Evolutionary conservation across 1,140 invertebrate genomes (phyloP), one percentile per base, ranked within the genome.

Genomic region (Aphelenchoides fujianensis): DNA sequence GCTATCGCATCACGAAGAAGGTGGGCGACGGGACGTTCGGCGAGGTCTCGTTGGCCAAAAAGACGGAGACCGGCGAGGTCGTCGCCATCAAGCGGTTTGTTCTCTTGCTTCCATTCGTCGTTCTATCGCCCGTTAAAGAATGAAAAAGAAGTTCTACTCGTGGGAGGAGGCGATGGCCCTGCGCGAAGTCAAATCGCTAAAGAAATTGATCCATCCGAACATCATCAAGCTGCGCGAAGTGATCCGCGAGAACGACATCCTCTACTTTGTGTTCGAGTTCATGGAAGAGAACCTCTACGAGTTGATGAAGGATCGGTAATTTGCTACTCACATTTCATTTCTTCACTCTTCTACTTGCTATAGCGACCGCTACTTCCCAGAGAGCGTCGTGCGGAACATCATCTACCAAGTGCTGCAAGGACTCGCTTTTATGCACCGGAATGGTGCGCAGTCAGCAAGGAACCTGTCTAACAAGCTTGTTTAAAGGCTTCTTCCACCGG

Each of bases 231-330:
- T 99, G 61, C 96, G 97, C 84, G 97, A 99, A 88, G 97, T 98
- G 0, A 98, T 99, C 52, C 86, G 97, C 61, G 97, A 99, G 87
- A 97, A 98, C 85, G 95, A 99, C 79, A 92, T 94, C 16, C 87
- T 99, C 1, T 99, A 97, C 85, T 98, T 99, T 86, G 95, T 99
- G 27, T 99, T 99, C 83, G 97, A 99, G 85, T 97, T 97, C 84
- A 98, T 99, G 95, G 94, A 97, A 82, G 95, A 97, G 83, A 99
- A 99, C 87, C 88, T 99, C 0, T 99, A 99, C 85, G 95, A 99
- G 86, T 88, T 99, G 68, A 98, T 98, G 86, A 96, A 97, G 84
- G 93, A 95, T 82, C 90, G 95, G 87, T 94, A 89, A 83, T n/a
- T n/a, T n/a, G 88, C 88, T 53, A 28, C 30, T 35, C 2, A 2